Base-by-base conservation (phyloP, 1,140 invertebrate genomes). In the Vanessa tameamea region DNA sequence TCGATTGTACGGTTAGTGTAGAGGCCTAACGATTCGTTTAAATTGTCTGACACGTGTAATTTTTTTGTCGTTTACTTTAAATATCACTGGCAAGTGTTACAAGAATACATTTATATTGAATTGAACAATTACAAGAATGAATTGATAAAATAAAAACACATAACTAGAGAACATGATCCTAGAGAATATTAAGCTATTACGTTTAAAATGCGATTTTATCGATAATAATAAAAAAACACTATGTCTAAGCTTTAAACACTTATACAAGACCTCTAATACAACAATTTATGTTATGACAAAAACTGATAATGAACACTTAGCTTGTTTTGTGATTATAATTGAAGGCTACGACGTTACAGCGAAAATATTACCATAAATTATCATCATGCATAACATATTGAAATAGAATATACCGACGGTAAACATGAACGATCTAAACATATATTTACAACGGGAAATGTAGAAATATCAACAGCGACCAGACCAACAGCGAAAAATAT, bases 271-370 rank as follows among this genome's bases (percentile, higher is more conserved):
- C 67, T 69, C 53, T 43, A 57, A 59, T 26, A 69, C 53, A 72
- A 67, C 65, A 48, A 73, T 63, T 73, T 73, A 68, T 15, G 72
- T 64, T 47, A 73, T 73, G 65, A 72, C 48, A 61, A 43, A 13
- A 55, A 64, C 47, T 15, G 72, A 59, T 26, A 47, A 47, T 73
- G 47, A 68, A 73, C 72, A 67, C 47, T 68, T 73, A 73, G 66
- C 31, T 68, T 67, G 61, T 65, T 61, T 67, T 47, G 72, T 73
- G 72, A 55, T 51, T 64, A 61, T 59, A 61, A 55, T 68, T 37
- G 72, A 68, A 68, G 72, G 65, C 72, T 73, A 73, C 65, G 37
- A 73, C 65, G 37, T 68, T 53, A 68, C 47, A 59, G 48, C 59
- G 61, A 64, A 53, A 26, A 64, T 16, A 72, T 65, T 64, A 55